Conservation (phyloP, 2,888 invertebrate species). For the Ischnura elegans region DNA sequence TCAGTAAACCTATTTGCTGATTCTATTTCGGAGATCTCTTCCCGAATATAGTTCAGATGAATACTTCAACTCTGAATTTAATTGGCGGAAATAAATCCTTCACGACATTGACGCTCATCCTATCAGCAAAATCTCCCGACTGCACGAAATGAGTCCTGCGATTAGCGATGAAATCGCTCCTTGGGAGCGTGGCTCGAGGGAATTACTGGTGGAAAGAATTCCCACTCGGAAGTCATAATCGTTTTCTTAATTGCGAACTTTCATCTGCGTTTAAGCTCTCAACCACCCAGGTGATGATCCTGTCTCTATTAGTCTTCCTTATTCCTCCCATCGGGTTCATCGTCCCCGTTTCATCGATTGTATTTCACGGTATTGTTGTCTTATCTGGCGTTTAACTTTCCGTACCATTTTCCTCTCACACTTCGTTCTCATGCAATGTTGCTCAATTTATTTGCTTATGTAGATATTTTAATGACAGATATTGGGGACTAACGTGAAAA, state of each 20-base stretch:
- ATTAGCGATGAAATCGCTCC: slow-evolving; percentile 16
- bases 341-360: neutral
- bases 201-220: neutral
- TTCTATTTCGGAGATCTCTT: too few relatives aligned
- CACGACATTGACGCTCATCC: neutral
- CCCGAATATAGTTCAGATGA: too few relatives aligned
- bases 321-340: neutral
- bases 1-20: too few relatives aligned
- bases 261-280: neutral
- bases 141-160: neutral
- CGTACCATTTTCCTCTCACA: neutral
- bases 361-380: neutral
- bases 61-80: too few relatives aligned
- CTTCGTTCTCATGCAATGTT: neutral
- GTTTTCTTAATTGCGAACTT: neutral
- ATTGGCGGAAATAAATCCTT: neutral
- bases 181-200: neutral
- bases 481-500: too few relatives aligned
- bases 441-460: too few relatives aligned
- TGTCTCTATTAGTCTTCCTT: neutral
- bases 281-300: neutral
- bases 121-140: neutral
- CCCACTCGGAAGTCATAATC: neutral
- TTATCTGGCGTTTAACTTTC: neutral
- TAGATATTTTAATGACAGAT: too few relatives aligned